phyloP scores from a whole-genome alignment of 2,113 vertebrate species.

The Ginglymostoma cirratum region DNA sequence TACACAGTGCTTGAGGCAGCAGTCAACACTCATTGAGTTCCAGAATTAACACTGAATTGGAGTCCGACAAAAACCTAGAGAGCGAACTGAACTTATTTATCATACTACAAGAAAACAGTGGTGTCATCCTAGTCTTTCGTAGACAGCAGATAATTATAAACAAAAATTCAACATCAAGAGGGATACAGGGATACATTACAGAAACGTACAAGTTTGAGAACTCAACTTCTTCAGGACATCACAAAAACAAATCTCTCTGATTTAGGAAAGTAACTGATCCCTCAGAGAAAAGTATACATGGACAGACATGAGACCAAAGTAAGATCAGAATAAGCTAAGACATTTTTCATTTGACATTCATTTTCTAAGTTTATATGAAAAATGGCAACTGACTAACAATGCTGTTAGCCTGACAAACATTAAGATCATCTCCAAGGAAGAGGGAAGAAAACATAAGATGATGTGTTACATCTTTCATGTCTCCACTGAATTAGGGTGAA shows the following conservation, averaged over 20 bases:
- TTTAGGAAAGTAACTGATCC: neutral
- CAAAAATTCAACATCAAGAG: neutral
- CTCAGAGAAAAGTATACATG: neutral
- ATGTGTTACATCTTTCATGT: neutral
- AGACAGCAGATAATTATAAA: neutral
- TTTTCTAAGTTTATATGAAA: neutral
- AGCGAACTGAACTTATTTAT: neutral
- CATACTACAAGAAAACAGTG: neutral
- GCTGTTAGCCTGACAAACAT: neutral
- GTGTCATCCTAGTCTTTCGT: neutral
- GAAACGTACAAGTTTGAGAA: neutral
- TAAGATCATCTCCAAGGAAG: neutral
- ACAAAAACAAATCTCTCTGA: neutral
- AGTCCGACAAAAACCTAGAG: too few relatives aligned
- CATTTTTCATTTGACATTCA: neutral
- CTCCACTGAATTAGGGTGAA: neutral
- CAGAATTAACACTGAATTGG: neutral
- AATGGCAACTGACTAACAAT: neutral
- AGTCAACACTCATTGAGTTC: neutral
- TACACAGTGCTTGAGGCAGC: neutral
- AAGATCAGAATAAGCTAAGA: neutral
- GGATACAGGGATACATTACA: neutral
- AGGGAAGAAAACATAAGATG: neutral
- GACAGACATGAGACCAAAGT: neutral
- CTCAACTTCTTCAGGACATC: neutral